These are phyloP conservation scores for Aegithalos caudatus DNA, from an alignment of 2,113 vertebrate genomes.

Conservation along the genomic window DNA sequence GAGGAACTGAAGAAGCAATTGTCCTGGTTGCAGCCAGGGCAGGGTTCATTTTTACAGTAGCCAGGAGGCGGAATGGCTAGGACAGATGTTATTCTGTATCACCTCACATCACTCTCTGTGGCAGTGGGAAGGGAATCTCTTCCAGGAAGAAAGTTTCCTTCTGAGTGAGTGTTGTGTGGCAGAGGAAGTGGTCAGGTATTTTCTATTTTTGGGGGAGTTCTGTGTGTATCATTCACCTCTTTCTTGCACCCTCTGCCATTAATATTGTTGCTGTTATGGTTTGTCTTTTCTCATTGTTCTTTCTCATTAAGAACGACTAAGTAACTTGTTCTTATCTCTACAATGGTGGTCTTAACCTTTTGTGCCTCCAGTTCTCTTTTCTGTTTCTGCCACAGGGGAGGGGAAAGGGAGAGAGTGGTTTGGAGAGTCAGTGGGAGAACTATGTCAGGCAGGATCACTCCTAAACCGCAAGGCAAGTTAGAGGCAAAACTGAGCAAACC, in stretches of 20 bases:
- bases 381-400: fast-evolving
- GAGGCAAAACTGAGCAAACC: neutral
- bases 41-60: neutral
- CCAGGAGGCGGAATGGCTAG: neutral
- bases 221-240: neutral
- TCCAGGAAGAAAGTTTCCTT: neutral
- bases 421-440: neutral
- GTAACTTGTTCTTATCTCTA: neutral
- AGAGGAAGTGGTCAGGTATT: too few relatives aligned
- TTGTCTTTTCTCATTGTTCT: neutral
- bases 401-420: neutral
- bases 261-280: neutral
- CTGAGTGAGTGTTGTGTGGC: neutral
- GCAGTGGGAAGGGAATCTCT: neutral
- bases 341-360: neutral
- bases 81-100: neutral
- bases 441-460: neutral
- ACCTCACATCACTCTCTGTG: too few relatives aligned
- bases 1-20: neutral
- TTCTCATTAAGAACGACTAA: neutral
- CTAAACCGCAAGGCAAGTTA: neutral
- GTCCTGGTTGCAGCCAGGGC: neutral
- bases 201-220: neutral
- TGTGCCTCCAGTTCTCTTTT: neutral
- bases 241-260: neutral